Evolutionary conservation across 2,797 vertebrate genomes (phyloP).

Genomic region (Trachops cirrhosus): DNA sequence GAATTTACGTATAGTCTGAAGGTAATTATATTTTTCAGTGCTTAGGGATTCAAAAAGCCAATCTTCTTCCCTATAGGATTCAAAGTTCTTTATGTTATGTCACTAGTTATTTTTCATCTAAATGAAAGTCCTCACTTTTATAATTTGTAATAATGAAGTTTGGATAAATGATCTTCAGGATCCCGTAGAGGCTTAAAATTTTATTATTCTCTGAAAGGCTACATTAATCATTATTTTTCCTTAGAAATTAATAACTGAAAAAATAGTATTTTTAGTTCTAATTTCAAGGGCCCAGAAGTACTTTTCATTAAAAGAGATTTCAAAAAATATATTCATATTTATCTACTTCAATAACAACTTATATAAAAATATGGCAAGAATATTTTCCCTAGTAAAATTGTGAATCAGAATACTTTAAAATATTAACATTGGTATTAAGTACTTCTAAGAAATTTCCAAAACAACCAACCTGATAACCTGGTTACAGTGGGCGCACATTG

Average conservation of each 20-base stretch:
- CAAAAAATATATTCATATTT: background rate
- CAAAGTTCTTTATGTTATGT: constrained; percentile 16
- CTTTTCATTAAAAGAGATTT: constrained; percentile 36
- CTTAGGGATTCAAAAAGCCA: constrained; percentile 9
- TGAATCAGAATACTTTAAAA: constrained; percentile 7
- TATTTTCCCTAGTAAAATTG: background rate
- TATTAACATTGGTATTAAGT: background rate
- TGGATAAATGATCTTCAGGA: background rate
- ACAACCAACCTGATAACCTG: constrained; percentile 91
- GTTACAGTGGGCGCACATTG: constrained; percentile 95
- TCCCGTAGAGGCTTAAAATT: constrained; percentile 2
- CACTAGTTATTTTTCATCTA: constrained; percentile 42
- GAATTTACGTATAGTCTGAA: background rate
- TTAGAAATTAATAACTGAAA: constrained; percentile 27
- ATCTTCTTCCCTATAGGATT: constrained; percentile 12
- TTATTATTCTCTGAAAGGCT: constrained; percentile 8
- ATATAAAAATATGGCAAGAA: background rate
- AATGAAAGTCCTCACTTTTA: constrained; percentile 42
- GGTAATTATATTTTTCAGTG: background rate
- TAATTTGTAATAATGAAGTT: constrained; percentile 41
- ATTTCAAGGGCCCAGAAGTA: constrained; percentile 24
- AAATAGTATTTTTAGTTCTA: constrained; percentile 31
- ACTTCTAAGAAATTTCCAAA: background rate
- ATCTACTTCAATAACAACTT: background rate
- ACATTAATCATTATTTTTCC: constrained; percentile 39